Conservation (phyloP, 2,888 invertebrate species). For the Heterodera filipjevi region DNA sequence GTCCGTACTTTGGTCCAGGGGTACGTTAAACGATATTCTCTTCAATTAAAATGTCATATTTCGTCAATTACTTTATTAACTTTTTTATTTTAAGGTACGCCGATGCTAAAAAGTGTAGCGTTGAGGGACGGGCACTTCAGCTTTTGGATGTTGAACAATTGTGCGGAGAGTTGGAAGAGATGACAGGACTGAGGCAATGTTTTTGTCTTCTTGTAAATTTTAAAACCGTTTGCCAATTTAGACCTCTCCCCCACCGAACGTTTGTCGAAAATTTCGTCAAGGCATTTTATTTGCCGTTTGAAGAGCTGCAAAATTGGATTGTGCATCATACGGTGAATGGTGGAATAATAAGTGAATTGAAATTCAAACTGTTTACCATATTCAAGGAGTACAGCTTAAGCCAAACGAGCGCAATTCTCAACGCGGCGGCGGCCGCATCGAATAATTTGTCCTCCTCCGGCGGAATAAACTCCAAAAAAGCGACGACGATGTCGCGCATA, state of each 20-base stretch:
- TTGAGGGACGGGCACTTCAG: conserved; percentile 94
- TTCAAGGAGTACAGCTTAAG: conserved; percentile 83
- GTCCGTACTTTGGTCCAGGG: conserved; percentile 85
- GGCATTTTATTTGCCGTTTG: conserved; percentile 89
- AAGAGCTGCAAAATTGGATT: conserved; percentile 85
- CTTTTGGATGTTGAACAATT: conserved; percentile 95
- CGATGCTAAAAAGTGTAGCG: conserved; percentile 85
- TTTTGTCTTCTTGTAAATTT: no score
- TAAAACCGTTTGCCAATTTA: no score
- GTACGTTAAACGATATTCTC: conserved; percentile 67
- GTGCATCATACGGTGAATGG: conserved; percentile 75
- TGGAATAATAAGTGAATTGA: neutral
- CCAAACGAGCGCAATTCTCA: conserved; percentile 82
- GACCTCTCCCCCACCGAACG: conserved; percentile 81
- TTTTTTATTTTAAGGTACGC: conserved; percentile 72
- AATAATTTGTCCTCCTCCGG: neutral
- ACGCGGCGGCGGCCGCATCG: conserved; percentile 79
- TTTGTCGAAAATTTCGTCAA: conserved; percentile 94
- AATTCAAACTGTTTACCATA: neutral
- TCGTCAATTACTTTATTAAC: neutral
- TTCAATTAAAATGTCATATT: neutral
- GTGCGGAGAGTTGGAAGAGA: conserved; percentile 81
- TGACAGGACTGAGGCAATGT: conserved; percentile 73
- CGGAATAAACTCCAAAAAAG: neutral
- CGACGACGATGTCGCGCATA: conserved; percentile 22